Evolutionary conservation across 1,140 invertebrate genomes (phyloP), one percentile per base, ranked within the genome.

Genomic region (Drosophila takahashii): DNA sequence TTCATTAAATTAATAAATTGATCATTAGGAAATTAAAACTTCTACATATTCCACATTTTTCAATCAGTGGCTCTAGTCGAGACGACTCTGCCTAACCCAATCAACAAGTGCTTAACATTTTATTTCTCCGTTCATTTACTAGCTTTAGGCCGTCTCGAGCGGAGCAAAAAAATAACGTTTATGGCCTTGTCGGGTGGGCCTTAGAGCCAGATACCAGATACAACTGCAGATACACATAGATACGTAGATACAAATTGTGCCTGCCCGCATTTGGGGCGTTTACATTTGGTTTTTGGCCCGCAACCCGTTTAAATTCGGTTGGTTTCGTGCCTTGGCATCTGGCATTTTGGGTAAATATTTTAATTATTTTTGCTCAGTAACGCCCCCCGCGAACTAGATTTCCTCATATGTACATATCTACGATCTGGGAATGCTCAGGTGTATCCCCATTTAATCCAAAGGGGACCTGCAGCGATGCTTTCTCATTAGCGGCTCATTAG

Each of bases 401-500:
- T 57, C 50, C 26, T 15, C 22, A 45, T 22, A 39, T 32, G 9
- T 34, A 15, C 22, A 45, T 22, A 39, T 32, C 11, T 34, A 13
- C 32, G 44, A 65, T 67, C 44, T 3, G 3, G 15, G 36, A 2
- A 2, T 1, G n/a, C 3, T 57, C 39, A 37, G 34, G 26, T 56
- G 13, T 32, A 36, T 9, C 16, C 18, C 27, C 29, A 37, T 34
- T 73, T 59, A 42, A 52, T 54, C 11, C 53, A 11, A 10, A 50
- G 34, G 67, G 34, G 67, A 71, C 65, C 67, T 57, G 67, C 67
- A 57, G 52, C 67, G 65, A 41, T 70, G 80, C 76, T 79, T 89
- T 84, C 84, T 87, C 66, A 87, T 87, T 89, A 89, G 84, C 84
- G 84, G 84, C 84, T 87, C 67, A 87, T 87, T 87, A 89, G 77